phyloP scores from a whole-genome alignment of 2,888 invertebrate species.

The Folsomia candida region DNA sequence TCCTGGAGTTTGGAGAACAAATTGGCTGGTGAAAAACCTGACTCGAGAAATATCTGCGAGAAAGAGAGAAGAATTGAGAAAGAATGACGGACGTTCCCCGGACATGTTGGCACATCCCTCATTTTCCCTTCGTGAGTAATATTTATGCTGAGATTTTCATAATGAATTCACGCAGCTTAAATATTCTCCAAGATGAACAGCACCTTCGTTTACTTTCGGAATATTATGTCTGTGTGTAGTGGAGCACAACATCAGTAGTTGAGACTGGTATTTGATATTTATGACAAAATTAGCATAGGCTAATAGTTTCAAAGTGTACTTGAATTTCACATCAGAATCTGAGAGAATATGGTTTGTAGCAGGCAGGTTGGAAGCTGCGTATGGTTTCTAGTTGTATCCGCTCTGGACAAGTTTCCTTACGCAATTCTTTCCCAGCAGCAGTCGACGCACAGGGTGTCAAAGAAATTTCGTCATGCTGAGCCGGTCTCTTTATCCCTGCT shows the following conservation, averaged over 20 bases:
- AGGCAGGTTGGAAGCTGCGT: background rate
- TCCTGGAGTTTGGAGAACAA: conserved; percentile 9
- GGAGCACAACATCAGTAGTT: background rate
- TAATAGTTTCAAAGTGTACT: conserved; percentile 7
- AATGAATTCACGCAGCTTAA: background rate
- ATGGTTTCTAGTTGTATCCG: too few relatives aligned
- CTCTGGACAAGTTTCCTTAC: too few relatives aligned
- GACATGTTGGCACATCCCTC: background rate
- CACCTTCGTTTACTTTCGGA: too few relatives aligned
- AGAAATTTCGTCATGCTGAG: conserved; percentile 27
- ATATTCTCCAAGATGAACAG: background rate
- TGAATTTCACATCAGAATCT: background rate
- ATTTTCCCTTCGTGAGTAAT: background rate
- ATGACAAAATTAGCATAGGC: conserved; percentile 10
- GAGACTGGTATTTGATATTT: conserved; percentile 8
- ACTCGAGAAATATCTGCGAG: background rate
- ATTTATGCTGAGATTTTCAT: conserved; percentile 2
- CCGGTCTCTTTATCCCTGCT: conserved; percentile 19
- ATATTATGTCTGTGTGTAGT: too few relatives aligned
- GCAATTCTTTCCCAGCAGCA: background rate
- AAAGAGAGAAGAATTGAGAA: background rate
- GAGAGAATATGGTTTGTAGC: background rate
- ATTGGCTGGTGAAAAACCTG: conserved; percentile 8
- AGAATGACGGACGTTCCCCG: background rate
- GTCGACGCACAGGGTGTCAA: conserved; percentile 17